These are phyloP conservation scores for Zoanthus sansibaricus DNA, from an alignment of 92 coral and sea anemone genomes.

Conservation along the genomic window DNA sequence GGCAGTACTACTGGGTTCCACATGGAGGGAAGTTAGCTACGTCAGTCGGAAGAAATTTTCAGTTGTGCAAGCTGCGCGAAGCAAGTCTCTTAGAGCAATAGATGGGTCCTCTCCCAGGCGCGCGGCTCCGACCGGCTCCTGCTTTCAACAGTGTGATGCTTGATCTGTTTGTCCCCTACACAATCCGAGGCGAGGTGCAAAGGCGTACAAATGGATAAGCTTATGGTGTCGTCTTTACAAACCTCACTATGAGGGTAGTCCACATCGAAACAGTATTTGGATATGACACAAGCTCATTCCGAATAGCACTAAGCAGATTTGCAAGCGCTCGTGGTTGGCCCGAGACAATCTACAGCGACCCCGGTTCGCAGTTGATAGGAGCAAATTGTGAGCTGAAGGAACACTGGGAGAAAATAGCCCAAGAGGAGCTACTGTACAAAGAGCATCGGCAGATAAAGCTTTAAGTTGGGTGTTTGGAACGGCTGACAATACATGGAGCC, in stretches of 20 bases:
- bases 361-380: too few species aligned
- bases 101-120: constrained; percentile 20
- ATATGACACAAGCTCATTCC: constrained; percentile 39
- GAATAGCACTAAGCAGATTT: constrained; percentile 45
- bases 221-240: constrained; percentile 45
- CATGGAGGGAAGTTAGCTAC: constrained; percentile 33
- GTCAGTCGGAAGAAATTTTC: constrained; percentile 7
- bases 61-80: constrained; percentile 37
- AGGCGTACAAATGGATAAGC: constrained; percentile 33
- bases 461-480: constrained; percentile 40
- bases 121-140: too few species aligned
- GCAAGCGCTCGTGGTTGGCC: not conserved
- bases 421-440: not conserved
- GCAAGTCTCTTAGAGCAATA: constrained; percentile 50
- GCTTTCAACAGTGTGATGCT: too few species aligned
- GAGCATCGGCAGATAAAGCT: constrained; percentile 13
- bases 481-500: constrained; percentile 50
- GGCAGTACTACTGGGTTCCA: not conserved
- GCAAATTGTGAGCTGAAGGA: constrained; percentile 7
- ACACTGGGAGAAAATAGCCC: not conserved
- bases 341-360: too few species aligned
- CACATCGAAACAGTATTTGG: not conserved
- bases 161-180: constrained; percentile 16
- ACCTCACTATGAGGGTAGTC: not conserved
- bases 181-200: constrained; percentile 21